A percentile compares a stretch with the other conserved stretches of the same genome.
Evolutionary conservation across 2,888 invertebrate species (phyloP).

Genomic region (Metopia argyrocephala): DNA sequence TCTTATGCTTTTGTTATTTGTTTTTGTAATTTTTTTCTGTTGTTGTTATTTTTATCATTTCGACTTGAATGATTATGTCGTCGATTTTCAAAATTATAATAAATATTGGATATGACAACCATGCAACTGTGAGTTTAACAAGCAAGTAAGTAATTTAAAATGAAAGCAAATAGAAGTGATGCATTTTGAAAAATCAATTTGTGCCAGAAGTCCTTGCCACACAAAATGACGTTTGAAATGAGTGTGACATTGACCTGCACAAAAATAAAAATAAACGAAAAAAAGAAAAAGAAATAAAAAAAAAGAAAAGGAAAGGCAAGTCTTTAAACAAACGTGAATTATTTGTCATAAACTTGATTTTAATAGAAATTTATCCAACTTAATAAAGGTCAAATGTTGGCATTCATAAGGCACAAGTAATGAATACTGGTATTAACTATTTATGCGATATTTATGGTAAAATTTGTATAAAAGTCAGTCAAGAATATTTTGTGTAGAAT

Average conservation of each 20-base stretch:
- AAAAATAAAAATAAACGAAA: background rate
- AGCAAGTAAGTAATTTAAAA: background rate
- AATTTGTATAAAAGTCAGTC: too few relatives aligned
- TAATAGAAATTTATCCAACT: background rate
- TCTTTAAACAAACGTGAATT: background rate
- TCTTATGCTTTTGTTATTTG: background rate
- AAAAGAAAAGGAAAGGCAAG: background rate
- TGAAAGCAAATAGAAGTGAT: background rate
- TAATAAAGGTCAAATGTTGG: too few relatives aligned
- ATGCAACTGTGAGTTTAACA: background rate
- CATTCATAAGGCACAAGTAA: too few relatives aligned
- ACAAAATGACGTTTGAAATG: slow-evolving; percentile 32
- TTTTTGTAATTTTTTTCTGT: background rate
- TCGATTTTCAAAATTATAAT: background rate
- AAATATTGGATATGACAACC: background rate
- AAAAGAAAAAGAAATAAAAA: background rate
- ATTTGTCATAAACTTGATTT: slow-evolving; percentile 30
- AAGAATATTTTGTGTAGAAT: too few relatives aligned
- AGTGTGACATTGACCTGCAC: slow-evolving; percentile 49
- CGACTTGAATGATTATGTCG: background rate
- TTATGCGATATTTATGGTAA: too few relatives aligned
- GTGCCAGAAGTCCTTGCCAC: slow-evolving; percentile 25
- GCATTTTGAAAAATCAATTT: slow-evolving; percentile 18
- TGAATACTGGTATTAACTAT: too few relatives aligned
- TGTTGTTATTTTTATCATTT: background rate